Conservation (phyloP, 2,797 vertebrate genomes). For the Pempheris klunzingeri region DNA sequence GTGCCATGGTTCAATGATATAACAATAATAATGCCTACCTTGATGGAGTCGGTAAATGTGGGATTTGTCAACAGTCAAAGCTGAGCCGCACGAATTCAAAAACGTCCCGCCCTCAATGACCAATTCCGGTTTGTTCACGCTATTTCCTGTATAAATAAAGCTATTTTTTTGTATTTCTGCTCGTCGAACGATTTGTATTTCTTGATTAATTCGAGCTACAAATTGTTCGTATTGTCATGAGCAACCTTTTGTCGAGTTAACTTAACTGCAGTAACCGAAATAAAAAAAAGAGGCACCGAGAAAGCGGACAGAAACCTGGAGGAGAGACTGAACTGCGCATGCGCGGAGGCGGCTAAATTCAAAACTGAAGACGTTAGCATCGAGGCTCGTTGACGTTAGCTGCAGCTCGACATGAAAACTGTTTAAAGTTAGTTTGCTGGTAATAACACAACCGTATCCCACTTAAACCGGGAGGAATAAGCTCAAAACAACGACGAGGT, state of each 20-base stretch:
- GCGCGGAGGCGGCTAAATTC: conserved; percentile 83
- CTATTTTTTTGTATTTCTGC: not conserved
- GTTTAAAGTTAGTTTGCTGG: not conserved
- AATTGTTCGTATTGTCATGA: not conserved
- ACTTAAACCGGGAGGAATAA: not conserved
- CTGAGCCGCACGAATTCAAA: conserved; percentile 49
- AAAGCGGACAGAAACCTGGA: fast-evolving
- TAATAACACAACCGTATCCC: not conserved
- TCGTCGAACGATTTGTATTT: fast-evolving
- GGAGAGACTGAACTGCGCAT: conserved; percentile 60
- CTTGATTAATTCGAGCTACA: fast-evolving
- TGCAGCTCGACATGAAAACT: conserved; percentile 2
- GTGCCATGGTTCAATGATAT: not conserved
- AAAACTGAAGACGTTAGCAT: conserved; percentile 73
- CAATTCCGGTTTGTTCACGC: conserved; percentile 32
- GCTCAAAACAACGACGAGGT: conserved; percentile 43
- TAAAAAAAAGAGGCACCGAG: not conserved
- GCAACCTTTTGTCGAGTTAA: not conserved
- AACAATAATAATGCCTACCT: conserved; percentile 49
- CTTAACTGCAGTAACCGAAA: not conserved
- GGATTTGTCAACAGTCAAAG: conserved; percentile 37
- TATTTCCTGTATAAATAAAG: conserved; percentile 35
- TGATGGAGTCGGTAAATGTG: not conserved
- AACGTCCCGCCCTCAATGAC: conserved; percentile 50
- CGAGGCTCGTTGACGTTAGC: conserved; percentile 50